Base-by-base conservation (phyloP, 2,888 invertebrate genomes). In the Penaeus monodon region DNA sequence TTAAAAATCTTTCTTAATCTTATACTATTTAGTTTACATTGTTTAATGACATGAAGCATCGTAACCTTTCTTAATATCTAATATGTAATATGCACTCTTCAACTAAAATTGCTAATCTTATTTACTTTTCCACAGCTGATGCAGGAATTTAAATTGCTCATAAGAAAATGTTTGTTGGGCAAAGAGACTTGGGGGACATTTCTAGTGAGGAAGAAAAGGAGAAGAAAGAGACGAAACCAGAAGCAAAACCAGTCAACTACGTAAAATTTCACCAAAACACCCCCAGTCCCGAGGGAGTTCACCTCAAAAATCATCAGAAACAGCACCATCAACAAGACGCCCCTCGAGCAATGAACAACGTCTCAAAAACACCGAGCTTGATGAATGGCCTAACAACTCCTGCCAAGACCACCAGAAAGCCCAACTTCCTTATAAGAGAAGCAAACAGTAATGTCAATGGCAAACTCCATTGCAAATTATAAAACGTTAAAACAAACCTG, bases 131-230 rank as follows among this genome's bases (percentile, higher is more conserved):
- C 79, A 33, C 79, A 87, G 87, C 73, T 87, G 68, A 79, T 87
- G 82, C 83, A 87, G 70, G 87, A 87, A 79, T 79, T 87, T 44
- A 87, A 57, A n/a, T 77, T 66, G 79, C 78, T 27, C 83, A 87
- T 27, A 83, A 79, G 70, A 77, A 79, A 49, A 87, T 83, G 87
- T 79, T 87, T 63, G 29, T n/a, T 7, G 44, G 44, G 74, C 49
- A 80, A 77, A 76, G 80, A 70, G 70, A 70, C 33, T 70, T 70
- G n/a, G 17, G 57, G 17, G 57, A 82, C 20, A 38, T 27, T 65
- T 49, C 86, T 17, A 38, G 68, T 49, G 78, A 84, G 29, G 84
- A 77, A 38, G 44, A 22, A 44, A 84, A 85, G 38, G 84, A 85
- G 79, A 68, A 86, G 38, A 80, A 64, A 80, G n/a, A 44, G 12